Base-by-base conservation (phyloP, 2,888 invertebrate genomes). In the Bombylius major region DNA sequence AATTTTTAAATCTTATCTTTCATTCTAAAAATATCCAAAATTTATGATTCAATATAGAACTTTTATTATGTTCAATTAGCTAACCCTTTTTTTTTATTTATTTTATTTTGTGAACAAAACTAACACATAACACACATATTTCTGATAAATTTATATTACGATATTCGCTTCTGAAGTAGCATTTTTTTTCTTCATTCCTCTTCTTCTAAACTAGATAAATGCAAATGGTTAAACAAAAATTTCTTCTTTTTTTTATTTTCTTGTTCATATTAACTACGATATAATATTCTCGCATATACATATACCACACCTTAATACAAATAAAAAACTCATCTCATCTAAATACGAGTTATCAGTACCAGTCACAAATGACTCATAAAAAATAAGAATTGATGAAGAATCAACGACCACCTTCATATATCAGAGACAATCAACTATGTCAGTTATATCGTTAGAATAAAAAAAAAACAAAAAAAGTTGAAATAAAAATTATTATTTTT, bases 381-480 rank as follows among this genome's bases (percentile, higher is more conserved):
- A 33, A 39, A 45, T 36, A 47, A 23, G 47, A 47, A n/a, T 47
- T 47, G 47, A 48, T 53, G 53, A 53, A 53, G 32, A 47, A 47
- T 47, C 47, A 47, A 47, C 53, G 47, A 53, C 39, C 47, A 53
- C 47, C 36, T 53, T 48, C 53, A 48, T 53, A 36, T 39, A 47
- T 53, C 47, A 46, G 12, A 23, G 42, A 47, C 14, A 53, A 53
- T 53, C 53, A 48, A 31, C 47, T 47, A 9, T 36, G 36, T 36
- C 36, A 36, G 36, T 36, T 36, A 36, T 23, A 23, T 23, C 23
- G 23, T 23, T 23, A 3, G 3, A 23, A 23, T 23, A 23, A 23
- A 23, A 23, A 23, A 23, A 2, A 23, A 23, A 23, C 1, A 1
- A 23, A 23, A 23, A 23, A 23, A 23, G 23, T 23, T 23, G 3